Conservation (phyloP, 1,140 invertebrate genomes). For the Neodiprion virginianus region DNA sequence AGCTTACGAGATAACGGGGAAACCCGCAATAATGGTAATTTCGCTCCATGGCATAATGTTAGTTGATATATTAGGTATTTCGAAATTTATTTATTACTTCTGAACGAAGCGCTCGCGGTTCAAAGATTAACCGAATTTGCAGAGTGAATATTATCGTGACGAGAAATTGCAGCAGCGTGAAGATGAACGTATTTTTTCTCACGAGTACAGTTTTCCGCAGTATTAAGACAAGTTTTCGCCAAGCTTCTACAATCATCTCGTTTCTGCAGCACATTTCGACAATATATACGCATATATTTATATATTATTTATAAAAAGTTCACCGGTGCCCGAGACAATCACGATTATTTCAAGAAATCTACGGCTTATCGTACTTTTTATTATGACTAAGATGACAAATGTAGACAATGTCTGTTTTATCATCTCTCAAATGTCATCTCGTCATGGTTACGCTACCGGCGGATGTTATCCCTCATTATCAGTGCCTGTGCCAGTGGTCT, state of each 20-base stretch:
- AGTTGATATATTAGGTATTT: neutral
- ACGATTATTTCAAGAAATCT: no score
- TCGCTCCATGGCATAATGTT: no score
- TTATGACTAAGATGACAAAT: no score
- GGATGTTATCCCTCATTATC: no score
- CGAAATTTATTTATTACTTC: slow-evolving; percentile 26
- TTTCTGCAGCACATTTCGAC: neutral
- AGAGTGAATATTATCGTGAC: slow-evolving; percentile 32
- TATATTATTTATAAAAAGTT: no score
- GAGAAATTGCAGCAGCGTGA: slow-evolving; percentile 29
- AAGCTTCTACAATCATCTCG: neutral
- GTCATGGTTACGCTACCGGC: no score
- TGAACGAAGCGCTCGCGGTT: slow-evolving; percentile 24
- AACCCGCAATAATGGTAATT: no score
- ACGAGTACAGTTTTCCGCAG: slow-evolving; percentile 37
- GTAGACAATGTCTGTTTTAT: neutral
- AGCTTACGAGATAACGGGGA: no score
- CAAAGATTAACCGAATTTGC: slow-evolving; percentile 38
- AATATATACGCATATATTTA: neutral
- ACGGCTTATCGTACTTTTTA: no score
- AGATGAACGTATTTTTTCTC: slow-evolving; percentile 26
- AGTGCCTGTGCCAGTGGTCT: no score
- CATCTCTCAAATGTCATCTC: neutral
- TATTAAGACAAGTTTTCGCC: slow-evolving; percentile 17
- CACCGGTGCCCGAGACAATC: no score